Base-by-base conservation (phyloP, 2,888 invertebrate species). In the Rhynchonema sp. region DNA sequence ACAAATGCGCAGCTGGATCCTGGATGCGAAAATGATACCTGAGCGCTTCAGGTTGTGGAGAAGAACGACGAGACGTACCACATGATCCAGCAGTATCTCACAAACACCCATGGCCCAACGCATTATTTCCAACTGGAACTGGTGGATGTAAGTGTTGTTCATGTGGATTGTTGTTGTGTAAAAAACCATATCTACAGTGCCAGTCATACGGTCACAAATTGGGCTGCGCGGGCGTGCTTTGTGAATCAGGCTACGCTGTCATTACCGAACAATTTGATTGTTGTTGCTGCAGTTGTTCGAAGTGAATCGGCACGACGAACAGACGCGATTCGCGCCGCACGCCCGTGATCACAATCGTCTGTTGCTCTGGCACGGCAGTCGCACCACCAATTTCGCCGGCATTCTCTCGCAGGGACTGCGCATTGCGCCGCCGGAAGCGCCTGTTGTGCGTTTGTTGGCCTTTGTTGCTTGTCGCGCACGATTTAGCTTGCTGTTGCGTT, bases 401-500 rank as follows among this genome's bases (percentile, higher is more conserved):
- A 98, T 98, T 71, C 77, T 98, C 58, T 76, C 65, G n/a, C 78
- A 86, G 80, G 82, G 86, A 72, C 80, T 98, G 59, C 82, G 92
- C 67, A 96, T 98, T 71, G 96, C 98, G 22, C 96, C 98, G 0
- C 92, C 94, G 0, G 96, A 98, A 76, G 98, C 96, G 0, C 96
- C 96, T 0, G 84, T 82, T 63, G 77, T 77, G 3, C 20, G 49
- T 49, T 3, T 49, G 9, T 13, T n/a, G n/a, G n/a, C n/a, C 3
- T n/a, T 49, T 49, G 9, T n/a, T 38, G 6, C 38, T 38, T n/a
- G n/a, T n/a, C n/a, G n/a, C n/a, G n/a, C n/a, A n/a, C n/a, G n/a
- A n/a, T n/a, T n/a, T n/a, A n/a, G n/a, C n/a, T n/a, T n/a, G n/a
- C n/a, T n/a, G n/a, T n/a, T n/a, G n/a, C n/a, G n/a, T n/a, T n/a